Evolutionary conservation across 2,888 invertebrate species (phyloP), one percentile per base, ranked within the genome.

Genomic region (Neoascia interrupta): DNA sequence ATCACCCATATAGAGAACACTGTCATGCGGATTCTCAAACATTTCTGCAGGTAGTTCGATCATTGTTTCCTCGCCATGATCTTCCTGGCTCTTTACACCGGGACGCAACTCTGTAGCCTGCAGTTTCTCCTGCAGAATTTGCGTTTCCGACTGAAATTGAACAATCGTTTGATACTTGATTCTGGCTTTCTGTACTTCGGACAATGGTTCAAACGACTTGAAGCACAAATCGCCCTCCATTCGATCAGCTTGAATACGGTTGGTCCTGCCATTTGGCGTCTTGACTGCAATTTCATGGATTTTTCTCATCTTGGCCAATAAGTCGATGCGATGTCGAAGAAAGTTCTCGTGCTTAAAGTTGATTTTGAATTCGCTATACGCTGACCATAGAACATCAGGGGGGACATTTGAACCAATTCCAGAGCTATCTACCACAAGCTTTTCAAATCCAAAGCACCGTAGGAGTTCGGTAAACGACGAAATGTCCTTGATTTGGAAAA

Each of bases 11-110:
- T 82, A 81, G 1, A 84, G 43, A 3, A 84, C 83, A 10, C 83
- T 84, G 53, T 84, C 84, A 13, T 84, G 83, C 1, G 84, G 84
- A 74, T 84, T 84, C 54, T 84, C 84, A 70, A 83, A 84, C 3
- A 84, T 18, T 4, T 84, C 83, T 0, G 81, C 81, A 0, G 84
- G 82, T 34, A 84, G 16, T 34, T 84, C 84, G 53, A 84, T 84
- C 47, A 84, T 81, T 13, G 82, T 80, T 18, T 84, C 82, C 4
- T 84, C 82, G 4, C 83, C 84, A 2, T 75, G 63, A 5, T 51
- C 63, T 18, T 74, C 72, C 11, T 21, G n/a, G 1, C 15, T 37
- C 13, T 58, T 66, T 1, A 13, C n/a, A 1, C 23, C 47, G 0
- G 49, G 43, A 31, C 26, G 39, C 15, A 51, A 11, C n/a, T 83